A percentile compares a stretch with the other conserved stretches of the same genome.
Evolutionary conservation across 2,888 invertebrate species (phyloP).

Genomic region (Nemurella pictetii): DNA sequence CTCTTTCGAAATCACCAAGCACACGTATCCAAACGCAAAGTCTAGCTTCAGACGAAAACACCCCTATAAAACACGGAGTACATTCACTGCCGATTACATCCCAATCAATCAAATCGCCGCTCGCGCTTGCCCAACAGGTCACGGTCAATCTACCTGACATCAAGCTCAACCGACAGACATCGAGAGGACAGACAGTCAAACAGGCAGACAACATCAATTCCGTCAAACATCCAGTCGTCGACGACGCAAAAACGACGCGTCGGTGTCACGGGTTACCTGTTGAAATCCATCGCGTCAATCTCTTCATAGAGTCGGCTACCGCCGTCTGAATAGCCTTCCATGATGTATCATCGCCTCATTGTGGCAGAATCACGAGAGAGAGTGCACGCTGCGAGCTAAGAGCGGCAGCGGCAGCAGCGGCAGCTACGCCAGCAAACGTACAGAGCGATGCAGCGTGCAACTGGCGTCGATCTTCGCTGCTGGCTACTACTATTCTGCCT

Average conservation of each 20-base stretch:
- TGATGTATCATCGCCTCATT: background rate
- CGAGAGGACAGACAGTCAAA: background rate
- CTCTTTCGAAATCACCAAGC: no score
- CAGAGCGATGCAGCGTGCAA: background rate
- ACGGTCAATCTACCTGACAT: no score
- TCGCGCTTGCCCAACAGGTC: no score
- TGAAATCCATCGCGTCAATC: constrained; percentile 41
- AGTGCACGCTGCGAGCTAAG: background rate
- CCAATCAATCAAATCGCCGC: no score
- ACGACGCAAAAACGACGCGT: background rate
- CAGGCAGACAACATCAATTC: background rate
- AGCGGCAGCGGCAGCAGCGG: constrained; percentile 1
- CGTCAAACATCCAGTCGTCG: background rate
- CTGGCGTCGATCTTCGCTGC: background rate
- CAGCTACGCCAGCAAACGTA: background rate
- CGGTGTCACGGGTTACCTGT: constrained; percentile 31
- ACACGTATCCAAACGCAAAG: no score
- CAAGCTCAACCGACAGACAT: background rate
- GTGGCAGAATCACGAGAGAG: background rate
- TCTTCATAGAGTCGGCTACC: constrained; percentile 39
- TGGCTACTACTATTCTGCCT: background rate
- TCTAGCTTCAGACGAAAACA: no score
- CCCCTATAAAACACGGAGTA: no score
- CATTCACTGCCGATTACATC: no score
- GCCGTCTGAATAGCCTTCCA: constrained; percentile 29